These are phyloP conservation scores for Oligia fasciuncula DNA, from an alignment of 2,888 invertebrate genomes.

Conservation along the genomic window DNA sequence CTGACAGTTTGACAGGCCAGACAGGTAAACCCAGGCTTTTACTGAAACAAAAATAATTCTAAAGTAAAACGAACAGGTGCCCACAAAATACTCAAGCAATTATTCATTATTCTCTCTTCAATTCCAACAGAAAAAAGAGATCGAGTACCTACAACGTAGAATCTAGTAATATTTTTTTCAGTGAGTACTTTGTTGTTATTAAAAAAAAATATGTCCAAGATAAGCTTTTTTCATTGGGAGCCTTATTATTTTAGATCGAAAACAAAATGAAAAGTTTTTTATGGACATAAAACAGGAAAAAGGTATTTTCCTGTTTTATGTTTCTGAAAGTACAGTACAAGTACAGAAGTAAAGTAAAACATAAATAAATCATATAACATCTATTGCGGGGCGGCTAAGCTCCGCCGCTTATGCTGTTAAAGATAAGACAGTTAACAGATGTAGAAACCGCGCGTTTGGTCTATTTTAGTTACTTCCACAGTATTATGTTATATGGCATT, in stretches of 20 bases:
- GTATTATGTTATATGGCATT: too few relatives aligned
- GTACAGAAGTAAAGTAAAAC: too few relatives aligned
- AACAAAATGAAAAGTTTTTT: conserved; percentile 40
- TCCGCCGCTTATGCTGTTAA: too few relatives aligned
- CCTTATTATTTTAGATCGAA: conserved; percentile 39
- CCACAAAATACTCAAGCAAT: conserved; percentile 34
- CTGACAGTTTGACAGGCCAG: conserved; percentile 40
- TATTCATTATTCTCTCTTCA: conserved; percentile 24
- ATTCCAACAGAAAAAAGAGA: conserved; percentile 16
- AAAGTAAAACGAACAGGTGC: conserved; percentile 14
- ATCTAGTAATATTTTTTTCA: conserved; percentile 32
- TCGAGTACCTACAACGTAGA: conserved; percentile 11
- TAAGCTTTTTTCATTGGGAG: conserved; percentile 53
- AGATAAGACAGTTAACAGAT: too few relatives aligned
- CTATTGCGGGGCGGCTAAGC: too few relatives aligned
- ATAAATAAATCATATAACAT: too few relatives aligned
- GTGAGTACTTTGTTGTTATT: conserved; percentile 50
- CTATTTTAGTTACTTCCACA: too few relatives aligned
- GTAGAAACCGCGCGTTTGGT: too few relatives aligned
- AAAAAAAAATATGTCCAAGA: conserved; percentile 45
- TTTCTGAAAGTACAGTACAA: neutral
- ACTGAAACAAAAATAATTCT: conserved; percentile 16
- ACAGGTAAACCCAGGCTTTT: conserved; percentile 20
- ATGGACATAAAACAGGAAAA: too few relatives aligned
- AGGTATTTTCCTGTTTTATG: conserved; percentile 36